These are phyloP conservation scores for Augochlorella aurata DNA, from an alignment of 2,888 invertebrate genomes.

Conservation along the genomic window DNA sequence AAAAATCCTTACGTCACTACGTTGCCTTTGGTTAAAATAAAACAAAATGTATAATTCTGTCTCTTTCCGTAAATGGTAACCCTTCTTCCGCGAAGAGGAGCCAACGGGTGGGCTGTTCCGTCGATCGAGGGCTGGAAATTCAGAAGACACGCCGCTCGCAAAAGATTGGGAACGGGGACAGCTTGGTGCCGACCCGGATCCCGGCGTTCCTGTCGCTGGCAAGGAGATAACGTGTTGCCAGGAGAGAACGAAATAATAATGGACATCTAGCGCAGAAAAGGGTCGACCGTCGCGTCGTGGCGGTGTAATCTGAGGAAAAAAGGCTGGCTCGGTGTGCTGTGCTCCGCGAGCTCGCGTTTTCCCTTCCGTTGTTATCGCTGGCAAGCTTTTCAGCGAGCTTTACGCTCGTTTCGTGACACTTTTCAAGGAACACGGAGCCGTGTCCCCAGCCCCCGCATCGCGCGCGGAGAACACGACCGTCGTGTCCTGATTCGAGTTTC, in stretches of 20 bases:
- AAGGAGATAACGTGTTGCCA: conserved; percentile 46
- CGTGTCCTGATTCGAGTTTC: conserved; percentile 39
- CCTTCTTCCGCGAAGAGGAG: neutral
- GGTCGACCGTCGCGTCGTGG: conserved; percentile 20
- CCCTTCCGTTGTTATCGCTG: conserved; percentile 72
- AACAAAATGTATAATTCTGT: neutral
- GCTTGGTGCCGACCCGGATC: conserved; percentile 11
- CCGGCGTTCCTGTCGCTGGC: neutral
- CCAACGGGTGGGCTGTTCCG: neutral
- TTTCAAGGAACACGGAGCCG: conserved; percentile 73
- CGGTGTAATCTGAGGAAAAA: conserved; percentile 62
- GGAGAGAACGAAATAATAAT: conserved; percentile 47
- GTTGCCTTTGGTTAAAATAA: neutral
- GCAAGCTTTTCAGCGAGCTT: conserved; percentile 77
- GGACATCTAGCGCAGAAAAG: conserved; percentile 32
- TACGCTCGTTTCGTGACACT: conserved; percentile 77
- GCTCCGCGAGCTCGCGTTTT: conserved; percentile 58
- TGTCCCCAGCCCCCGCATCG: conserved; percentile 1
- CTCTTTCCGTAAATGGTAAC: conserved; percentile 17
- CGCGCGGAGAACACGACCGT: conserved; percentile 32
- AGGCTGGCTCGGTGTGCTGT: conserved; percentile 45
- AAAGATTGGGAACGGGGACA: conserved; percentile 18
- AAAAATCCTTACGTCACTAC: neutral
- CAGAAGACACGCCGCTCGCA: neutral
- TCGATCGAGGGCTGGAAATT: conserved; percentile 13